Evolutionary conservation across 1,140 invertebrate genomes (phyloP).

Genomic region (Caenorhabditis tropicalis): DNA sequence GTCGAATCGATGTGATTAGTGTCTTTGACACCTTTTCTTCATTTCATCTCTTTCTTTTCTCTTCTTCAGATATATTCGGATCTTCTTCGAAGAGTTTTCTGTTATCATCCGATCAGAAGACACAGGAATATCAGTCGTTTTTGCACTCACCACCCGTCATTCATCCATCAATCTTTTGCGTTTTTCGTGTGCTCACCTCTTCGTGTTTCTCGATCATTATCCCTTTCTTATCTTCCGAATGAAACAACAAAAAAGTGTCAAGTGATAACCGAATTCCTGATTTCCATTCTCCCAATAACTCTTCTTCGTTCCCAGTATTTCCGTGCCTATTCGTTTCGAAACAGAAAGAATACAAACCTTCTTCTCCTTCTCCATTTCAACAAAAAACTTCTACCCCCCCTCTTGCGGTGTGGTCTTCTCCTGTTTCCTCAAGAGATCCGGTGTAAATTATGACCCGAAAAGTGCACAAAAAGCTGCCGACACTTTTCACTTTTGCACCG

Average conservation of each 20-base stretch:
- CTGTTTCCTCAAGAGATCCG: constrained; percentile 36
- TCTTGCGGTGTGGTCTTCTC: constrained; percentile 18
- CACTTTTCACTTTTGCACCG: constrained; percentile 15
- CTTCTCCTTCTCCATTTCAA: no score
- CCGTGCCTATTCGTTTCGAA: neutral
- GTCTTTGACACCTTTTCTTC: neutral
- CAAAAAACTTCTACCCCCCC: no score
- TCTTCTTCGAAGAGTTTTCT: no score
- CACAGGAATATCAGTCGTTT: constrained; percentile 30
- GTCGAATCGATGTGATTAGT: constrained; percentile 21
- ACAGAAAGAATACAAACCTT: no score
- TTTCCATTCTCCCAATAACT: neutral
- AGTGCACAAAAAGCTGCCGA: neutral
- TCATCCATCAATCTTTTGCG: constrained; percentile 38
- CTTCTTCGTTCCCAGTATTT: neutral
- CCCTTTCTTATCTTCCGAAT: neutral
- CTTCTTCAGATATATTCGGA: neutral
- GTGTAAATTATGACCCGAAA: constrained; percentile 32
- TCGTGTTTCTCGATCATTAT: constrained; percentile 42
- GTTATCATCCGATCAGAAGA: neutral
- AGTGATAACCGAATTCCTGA: constrained; percentile 5
- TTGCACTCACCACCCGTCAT: constrained; percentile 31
- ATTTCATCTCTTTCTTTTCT: neutral
- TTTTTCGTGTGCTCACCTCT: neutral
- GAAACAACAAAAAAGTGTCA: constrained; percentile 14